Percentiles rank a stretch among this genome's conserved stretches.
phyloP scores from a whole-genome alignment of 2,888 invertebrate genomes.

The Cepaea hortensis region DNA sequence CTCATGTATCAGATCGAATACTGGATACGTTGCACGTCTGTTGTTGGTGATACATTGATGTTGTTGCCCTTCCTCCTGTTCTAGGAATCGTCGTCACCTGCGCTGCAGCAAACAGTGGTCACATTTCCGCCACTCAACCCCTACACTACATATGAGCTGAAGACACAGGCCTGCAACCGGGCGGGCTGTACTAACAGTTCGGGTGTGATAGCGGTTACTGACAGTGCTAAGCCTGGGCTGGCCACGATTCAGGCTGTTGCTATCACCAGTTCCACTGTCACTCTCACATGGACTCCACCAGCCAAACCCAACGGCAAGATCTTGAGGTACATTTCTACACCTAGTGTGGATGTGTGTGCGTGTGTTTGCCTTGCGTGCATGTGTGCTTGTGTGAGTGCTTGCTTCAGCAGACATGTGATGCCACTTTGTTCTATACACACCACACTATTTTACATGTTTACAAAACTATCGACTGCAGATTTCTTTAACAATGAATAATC shows the following conservation, averaged over 20 bases:
- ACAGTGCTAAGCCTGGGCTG: conserved; percentile 66
- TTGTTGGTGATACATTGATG: too few relatives aligned
- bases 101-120: conserved; percentile 60
- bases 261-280: conserved; percentile 60
- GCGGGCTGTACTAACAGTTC: conserved; percentile 68
- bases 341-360: too few relatives aligned
- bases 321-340: conserved; percentile 56
- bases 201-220: conserved; percentile 57
- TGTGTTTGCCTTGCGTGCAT: too few relatives aligned
- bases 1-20: too few relatives aligned
- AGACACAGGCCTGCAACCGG: conserved; percentile 66
- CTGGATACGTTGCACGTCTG: too few relatives aligned
- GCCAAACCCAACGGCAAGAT: conserved; percentile 66
- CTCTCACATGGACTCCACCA: conserved; percentile 65
- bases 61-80: not conserved
- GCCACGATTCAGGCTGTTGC: conserved; percentile 55
- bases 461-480: too few relatives aligned
- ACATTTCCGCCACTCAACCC: conserved; percentile 59
- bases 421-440: too few relatives aligned
- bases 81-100: conserved; percentile 54
- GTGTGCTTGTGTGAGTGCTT: too few relatives aligned
- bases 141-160: conserved; percentile 62
- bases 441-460: too few relatives aligned
- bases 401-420: too few relatives aligned
- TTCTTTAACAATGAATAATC: too few relatives aligned